A percentile compares a stretch with the other conserved stretches of the same genome.
Evolutionary conservation across 2,797 vertebrate species (phyloP).

Genomic region (Pantherophis alleghaniensis): DNA sequence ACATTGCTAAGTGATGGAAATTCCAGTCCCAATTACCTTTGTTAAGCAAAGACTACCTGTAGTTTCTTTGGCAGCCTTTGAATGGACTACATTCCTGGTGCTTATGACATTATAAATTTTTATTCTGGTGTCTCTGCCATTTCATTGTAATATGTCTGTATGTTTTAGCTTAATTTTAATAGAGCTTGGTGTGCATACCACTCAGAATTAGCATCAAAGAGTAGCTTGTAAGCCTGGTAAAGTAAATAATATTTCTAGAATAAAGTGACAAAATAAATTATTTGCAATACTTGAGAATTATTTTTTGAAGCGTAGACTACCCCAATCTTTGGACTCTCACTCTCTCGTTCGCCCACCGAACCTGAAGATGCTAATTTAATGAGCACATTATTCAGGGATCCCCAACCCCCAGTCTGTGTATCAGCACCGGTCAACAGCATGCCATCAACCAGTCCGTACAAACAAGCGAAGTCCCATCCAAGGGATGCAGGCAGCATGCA

Average conservation of each 20-base stretch:
- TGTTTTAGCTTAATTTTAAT: background rate
- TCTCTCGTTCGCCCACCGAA: background rate
- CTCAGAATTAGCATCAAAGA: background rate
- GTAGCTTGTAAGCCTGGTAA: background rate
- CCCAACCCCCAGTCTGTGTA: no score
- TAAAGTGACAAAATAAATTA: background rate
- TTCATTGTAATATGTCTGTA: background rate
- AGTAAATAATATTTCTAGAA: background rate
- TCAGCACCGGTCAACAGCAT: no score
- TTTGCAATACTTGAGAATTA: background rate
- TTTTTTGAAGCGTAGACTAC: background rate
- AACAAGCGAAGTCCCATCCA: no score
- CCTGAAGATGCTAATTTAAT: conserved; percentile 2
- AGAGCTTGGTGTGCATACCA: background rate
- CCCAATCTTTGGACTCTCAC: background rate
- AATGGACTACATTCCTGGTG: background rate
- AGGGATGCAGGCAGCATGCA: no score
- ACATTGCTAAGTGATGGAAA: background rate
- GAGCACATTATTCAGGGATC: background rate
- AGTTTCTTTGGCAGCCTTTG: background rate
- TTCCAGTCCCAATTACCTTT: no score
- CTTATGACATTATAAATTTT: background rate
- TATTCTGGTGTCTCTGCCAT: background rate
- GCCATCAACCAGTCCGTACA: no score
- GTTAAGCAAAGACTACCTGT: background rate